Evolutionary conservation across 2,888 invertebrate genomes (phyloP).

Genomic region (Acrobasis repandana): DNA sequence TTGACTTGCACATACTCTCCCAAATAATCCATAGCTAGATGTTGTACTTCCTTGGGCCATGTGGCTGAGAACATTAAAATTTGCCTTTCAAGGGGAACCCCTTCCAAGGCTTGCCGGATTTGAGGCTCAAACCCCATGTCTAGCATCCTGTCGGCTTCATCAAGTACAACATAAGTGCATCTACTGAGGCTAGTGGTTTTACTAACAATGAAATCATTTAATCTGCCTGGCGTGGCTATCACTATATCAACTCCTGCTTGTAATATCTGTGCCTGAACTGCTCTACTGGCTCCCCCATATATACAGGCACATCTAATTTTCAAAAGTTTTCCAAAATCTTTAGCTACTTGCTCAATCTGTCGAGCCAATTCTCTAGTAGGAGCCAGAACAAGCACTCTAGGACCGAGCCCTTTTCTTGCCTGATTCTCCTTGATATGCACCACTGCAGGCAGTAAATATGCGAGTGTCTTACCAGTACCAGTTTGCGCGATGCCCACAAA

Average conservation of each 20-base stretch:
- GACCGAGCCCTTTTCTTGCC: constrained; percentile 88
- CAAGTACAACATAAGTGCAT: constrained; percentile 92
- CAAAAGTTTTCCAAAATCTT: constrained; percentile 87
- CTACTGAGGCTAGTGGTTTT: constrained; percentile 87
- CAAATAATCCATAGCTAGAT: constrained; percentile 95
- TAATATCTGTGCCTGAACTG: constrained; percentile 84
- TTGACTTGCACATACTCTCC: constrained; percentile 95
- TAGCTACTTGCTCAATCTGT: constrained; percentile 91
- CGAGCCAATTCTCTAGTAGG: constrained; percentile 90
- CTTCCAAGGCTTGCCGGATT: constrained; percentile 94
- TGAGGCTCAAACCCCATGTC: constrained; percentile 99
- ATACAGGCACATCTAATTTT: constrained; percentile 90
- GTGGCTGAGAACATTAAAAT: constrained; percentile 99
- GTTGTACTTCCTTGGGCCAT: constrained; percentile 97
- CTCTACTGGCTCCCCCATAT: constrained; percentile 93
- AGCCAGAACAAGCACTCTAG: constrained; percentile 90
- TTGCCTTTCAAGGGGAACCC: constrained; percentile 95
- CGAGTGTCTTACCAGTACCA: constrained; percentile 90
- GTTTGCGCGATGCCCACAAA: constrained; percentile 94
- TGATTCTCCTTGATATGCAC: constrained; percentile 92
- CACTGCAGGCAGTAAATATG: constrained; percentile 90
- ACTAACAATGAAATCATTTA: constrained; percentile 91
- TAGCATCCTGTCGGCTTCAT: constrained; percentile 97
- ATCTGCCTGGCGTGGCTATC: constrained; percentile 93
- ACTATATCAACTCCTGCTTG: constrained; percentile 91